These are phyloP conservation scores for Meles meles DNA, from an alignment of 2,113 vertebrate species.

Conservation along the genomic window DNA sequence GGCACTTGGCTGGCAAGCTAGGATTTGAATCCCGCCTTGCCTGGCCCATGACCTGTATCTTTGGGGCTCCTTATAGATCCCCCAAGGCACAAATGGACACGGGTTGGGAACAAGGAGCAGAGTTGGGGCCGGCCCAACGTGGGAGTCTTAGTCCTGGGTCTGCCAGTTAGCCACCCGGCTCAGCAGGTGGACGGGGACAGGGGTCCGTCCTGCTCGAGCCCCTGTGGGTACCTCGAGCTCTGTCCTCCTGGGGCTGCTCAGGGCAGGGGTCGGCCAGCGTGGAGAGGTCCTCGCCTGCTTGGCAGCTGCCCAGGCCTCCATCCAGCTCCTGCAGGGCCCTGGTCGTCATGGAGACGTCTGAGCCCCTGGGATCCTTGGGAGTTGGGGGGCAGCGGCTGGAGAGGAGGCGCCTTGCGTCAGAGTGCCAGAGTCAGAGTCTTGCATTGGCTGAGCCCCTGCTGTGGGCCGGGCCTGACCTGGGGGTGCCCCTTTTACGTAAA, in stretches of 20 bases:
- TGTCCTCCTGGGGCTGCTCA: background rate
- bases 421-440: no score
- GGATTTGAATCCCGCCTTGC: background rate
- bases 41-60: background rate
- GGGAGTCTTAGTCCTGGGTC: no score
- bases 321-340: conserved; percentile 19
- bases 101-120: background rate
- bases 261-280: background rate
- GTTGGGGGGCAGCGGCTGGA: background rate
- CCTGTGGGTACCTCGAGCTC: background rate
- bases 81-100: background rate
- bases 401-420: rapidly evolving
- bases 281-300: background rate
- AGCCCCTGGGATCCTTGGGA: background rate
- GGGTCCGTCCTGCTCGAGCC: rapidly evolving
- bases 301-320: conserved; percentile 46
- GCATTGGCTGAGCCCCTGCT: background rate
- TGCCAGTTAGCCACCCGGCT: background rate
- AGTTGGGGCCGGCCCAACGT: background rate
- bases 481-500: background rate
- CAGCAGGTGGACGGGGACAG: rapidly evolving
- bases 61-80: background rate
- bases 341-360: background rate
- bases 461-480: background rate
- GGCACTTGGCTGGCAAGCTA: no score